These are phyloP conservation scores for Parasteatoda lunata DNA, from an alignment of 2,888 invertebrate species.

Conservation along the genomic window DNA sequence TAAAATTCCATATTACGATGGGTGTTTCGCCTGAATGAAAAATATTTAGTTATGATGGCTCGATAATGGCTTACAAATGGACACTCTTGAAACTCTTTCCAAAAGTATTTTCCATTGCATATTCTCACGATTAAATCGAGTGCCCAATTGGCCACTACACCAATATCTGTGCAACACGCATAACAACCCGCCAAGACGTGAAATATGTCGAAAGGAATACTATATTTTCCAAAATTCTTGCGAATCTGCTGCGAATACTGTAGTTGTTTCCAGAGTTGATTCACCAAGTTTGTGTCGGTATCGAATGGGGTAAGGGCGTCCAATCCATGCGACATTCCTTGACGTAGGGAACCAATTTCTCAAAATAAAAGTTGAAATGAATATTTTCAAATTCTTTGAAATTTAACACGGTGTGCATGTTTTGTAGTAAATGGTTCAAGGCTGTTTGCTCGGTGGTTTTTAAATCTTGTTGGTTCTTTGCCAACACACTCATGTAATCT, in stretches of 20 bases:
- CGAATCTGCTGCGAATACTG: background rate
- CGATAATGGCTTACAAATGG: no score
- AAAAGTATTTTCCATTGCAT: no score
- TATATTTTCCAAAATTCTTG: background rate
- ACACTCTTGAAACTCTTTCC: no score
- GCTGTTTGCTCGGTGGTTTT: no score
- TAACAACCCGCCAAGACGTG: constrained; percentile 9
- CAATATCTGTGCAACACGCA: background rate
- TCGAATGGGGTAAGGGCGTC: background rate
- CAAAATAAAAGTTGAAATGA: constrained; percentile 11
- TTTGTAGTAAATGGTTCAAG: no score
- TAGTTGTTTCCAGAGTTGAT: background rate
- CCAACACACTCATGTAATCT: no score
- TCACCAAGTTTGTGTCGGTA: background rate
- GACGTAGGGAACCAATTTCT: constrained; percentile 16
- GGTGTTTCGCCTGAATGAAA: no score
- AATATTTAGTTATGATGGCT: no score
- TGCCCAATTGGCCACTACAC: constrained; percentile 18
- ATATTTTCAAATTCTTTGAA: constrained; percentile 7
- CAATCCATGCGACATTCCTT: background rate
- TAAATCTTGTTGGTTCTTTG: no score
- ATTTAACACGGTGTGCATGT: no score
- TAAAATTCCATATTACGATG: no score
- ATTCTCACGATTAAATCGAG: constrained; percentile 11
- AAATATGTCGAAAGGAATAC: constrained; percentile 6